These are phyloP conservation scores for Reticulitermes lucifugus DNA, from an alignment of 2,888 invertebrate species.

Conservation along the genomic window DNA sequence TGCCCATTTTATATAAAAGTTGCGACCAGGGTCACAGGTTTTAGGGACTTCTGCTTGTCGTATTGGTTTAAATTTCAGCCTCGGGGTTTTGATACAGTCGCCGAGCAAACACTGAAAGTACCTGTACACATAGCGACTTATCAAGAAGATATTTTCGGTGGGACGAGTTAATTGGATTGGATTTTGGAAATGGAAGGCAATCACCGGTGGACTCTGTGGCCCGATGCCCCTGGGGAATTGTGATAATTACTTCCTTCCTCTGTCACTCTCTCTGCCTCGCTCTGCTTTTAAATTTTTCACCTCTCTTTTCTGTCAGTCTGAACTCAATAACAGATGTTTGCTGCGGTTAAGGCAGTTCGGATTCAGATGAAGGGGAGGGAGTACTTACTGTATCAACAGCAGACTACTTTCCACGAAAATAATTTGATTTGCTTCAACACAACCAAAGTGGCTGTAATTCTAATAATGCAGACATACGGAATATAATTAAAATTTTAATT, in stretches of 20 bases:
- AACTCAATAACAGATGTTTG: slow-evolving; percentile 16
- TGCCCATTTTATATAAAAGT: no score
- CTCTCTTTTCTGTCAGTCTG: neutral
- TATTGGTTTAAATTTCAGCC: neutral
- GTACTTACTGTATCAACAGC: neutral
- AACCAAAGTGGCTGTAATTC: no score
- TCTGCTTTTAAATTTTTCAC: neutral
- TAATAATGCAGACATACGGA: no score
- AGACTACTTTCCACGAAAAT: neutral
- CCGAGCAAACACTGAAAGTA: neutral
- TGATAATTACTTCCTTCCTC: slow-evolving; percentile 17
- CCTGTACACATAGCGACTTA: neutral
- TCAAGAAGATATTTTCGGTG: neutral
- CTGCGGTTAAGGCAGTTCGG: neutral
- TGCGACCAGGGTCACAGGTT: no score
- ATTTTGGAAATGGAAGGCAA: slow-evolving; percentile 10
- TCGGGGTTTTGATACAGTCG: neutral
- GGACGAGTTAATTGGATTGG: slow-evolving; percentile 4
- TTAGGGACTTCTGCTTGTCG: neutral
- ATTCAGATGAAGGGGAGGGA: neutral
- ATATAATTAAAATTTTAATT: no score
- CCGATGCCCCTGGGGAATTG: neutral
- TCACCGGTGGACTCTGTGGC: neutral
- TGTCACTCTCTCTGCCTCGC: neutral
- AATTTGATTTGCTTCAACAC: neutral